A percentile compares a stretch with the other conserved stretches of the same genome.
These are phyloP conservation scores for Euleptes europaea DNA, from an alignment of 2,113 vertebrate genomes.

Conservation along the genomic window DNA sequence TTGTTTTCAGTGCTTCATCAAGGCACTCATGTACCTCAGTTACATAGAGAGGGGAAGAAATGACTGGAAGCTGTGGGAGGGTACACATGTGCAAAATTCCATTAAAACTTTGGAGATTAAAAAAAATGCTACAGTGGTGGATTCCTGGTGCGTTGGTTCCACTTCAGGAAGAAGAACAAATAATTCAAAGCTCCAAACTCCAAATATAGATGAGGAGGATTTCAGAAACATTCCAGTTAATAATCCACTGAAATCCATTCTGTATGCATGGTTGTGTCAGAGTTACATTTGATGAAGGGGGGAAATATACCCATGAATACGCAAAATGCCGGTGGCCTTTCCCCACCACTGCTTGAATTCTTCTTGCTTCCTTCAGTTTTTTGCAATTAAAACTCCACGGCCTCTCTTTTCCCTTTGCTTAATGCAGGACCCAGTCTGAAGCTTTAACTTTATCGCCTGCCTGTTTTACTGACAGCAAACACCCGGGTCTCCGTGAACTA, in stretches of 20 bases:
- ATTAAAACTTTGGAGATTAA: too few species aligned
- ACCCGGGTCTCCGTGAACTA: background rate
- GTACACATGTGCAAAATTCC: too few species aligned
- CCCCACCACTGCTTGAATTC: background rate
- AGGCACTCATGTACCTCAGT: too few species aligned
- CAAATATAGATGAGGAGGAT: too few species aligned
- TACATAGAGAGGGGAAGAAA: too few species aligned
- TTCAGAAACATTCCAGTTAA: too few species aligned
- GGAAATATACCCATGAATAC: background rate
- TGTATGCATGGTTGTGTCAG: background rate
- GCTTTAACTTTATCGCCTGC: background rate
- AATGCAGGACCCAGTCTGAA: accelerated
- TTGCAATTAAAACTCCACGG: background rate
- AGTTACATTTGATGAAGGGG: background rate
- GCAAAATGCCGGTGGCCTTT: background rate
- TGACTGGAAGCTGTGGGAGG: too few species aligned
- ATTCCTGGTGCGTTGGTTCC: too few species aligned
- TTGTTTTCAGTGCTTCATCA: too few species aligned
- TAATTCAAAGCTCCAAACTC: too few species aligned
- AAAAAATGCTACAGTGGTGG: too few species aligned
- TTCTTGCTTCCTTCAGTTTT: background rate
- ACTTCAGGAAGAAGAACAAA: too few species aligned
- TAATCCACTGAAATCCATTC: background rate
- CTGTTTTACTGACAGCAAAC: constrained; percentile 29
- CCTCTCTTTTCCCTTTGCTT: background rate